Conservation (phyloP, 2,888 invertebrate species). For the Neocrepidodera transversa region DNA sequence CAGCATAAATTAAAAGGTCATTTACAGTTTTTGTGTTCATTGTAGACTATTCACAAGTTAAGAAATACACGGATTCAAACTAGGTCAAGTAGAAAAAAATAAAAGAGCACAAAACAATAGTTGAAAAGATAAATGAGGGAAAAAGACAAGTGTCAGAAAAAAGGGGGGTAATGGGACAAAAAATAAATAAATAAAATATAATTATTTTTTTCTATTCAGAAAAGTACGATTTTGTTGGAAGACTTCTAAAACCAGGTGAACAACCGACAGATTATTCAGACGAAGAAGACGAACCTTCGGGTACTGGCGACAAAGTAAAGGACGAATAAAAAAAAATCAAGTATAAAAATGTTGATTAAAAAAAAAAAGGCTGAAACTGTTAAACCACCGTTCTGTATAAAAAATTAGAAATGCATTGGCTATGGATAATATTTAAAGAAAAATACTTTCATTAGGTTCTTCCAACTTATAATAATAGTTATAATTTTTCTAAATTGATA, state of each 20-base stretch:
- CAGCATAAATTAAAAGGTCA: no score
- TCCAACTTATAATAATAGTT: neutral
- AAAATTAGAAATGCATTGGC: constrained; percentile 2
- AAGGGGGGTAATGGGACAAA: no score
- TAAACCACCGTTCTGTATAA: constrained; percentile 1
- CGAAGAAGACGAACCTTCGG: constrained; percentile 74
- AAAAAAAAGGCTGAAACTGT: constrained; percentile 43
- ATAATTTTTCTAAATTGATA: neutral
- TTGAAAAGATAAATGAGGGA: no score
- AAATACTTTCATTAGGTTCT: neutral
- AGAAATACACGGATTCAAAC: no score
- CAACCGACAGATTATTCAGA: constrained; percentile 90
- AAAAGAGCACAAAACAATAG: no score
- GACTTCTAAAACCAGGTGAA: constrained; percentile 89
- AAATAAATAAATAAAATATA: no score
- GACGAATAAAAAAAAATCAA: constrained; percentile 47
- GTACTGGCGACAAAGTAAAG: constrained; percentile 60
- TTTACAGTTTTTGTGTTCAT: no score
- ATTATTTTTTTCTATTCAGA: constrained; percentile 66
- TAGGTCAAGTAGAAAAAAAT: no score
- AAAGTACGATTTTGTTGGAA: constrained; percentile 92
- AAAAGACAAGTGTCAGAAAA: no score
- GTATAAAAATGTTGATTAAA: constrained; percentile 9
- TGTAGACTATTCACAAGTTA: no score
- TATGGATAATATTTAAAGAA: neutral